A percentile compares a stretch with the other conserved stretches of the same genome.
These are phyloP conservation scores for Smutsia gigantea DNA, from an alignment of 2,797 vertebrate species.

Conservation along the genomic window DNA sequence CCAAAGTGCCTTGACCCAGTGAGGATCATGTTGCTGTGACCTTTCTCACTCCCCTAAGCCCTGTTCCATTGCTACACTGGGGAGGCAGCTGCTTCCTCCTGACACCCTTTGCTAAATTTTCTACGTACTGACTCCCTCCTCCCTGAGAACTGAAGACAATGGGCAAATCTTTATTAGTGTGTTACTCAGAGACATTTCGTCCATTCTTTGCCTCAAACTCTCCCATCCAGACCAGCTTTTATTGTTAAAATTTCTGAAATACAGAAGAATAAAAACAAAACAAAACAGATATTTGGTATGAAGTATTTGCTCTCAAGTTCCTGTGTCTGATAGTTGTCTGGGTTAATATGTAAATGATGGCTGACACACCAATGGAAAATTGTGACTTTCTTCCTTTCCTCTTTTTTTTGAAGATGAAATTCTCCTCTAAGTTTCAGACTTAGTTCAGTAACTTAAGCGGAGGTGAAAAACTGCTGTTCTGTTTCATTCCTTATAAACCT, in stretches of 20 bases:
- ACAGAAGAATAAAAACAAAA: neutral
- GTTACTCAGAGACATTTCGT: neutral
- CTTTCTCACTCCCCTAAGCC: too few species aligned
- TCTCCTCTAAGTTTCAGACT: neutral
- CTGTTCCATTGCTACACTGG: fast-evolving
- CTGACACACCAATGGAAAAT: fast-evolving
- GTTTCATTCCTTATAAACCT: neutral
- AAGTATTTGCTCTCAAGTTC: neutral
- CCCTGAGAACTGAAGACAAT: neutral
- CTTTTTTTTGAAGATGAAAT: neutral
- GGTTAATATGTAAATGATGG: too few species aligned
- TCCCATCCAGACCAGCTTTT: neutral
- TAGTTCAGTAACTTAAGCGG: neutral
- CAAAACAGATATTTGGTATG: fast-evolving
- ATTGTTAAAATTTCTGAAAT: neutral
- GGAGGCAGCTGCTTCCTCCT: neutral
- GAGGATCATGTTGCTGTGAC: fast-evolving
- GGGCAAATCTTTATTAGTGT: neutral
- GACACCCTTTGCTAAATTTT: neutral
- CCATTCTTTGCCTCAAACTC: neutral
- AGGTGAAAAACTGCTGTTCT: neutral
- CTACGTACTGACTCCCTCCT: too few species aligned
- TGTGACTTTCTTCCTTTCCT: neutral
- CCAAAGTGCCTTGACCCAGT: neutral
- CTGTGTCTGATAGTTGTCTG: neutral